A percentile compares a stretch with the other conserved stretches of the same genome.
Conservation (phyloP, 2,797 vertebrate species). For the Apogon hyalosoma region DNA sequence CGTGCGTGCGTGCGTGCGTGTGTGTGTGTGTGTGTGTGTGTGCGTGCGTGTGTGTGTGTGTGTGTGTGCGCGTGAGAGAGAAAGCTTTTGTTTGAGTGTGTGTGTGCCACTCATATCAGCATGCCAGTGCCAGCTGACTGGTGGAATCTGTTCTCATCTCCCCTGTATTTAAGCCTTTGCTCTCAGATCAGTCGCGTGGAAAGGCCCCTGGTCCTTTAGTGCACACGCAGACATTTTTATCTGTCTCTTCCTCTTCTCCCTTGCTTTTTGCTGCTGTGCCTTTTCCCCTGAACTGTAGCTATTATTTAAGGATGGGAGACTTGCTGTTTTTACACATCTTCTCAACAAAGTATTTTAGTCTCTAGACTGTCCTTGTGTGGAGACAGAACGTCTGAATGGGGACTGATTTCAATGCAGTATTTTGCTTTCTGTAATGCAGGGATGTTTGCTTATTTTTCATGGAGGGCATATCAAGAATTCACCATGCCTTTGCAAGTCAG, state of each 20-base stretch:
- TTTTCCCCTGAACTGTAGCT: slow-evolving; percentile 53
- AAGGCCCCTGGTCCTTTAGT: slow-evolving; percentile 75
- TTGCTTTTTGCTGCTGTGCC: slow-evolving; percentile 44
- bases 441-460: slow-evolving; percentile 39
- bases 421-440: slow-evolving; percentile 53
- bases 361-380: slow-evolving; percentile 53
- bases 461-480: slow-evolving; percentile 54
- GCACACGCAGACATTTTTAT: slow-evolving; percentile 71
- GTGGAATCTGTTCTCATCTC: slow-evolving; percentile 78
- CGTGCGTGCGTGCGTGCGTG: too few species aligned
- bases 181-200: slow-evolving; percentile 78
- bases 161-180: slow-evolving; percentile 76
- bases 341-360: slow-evolving; percentile 58
- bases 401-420: slow-evolving; percentile 52
- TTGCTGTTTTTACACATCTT: slow-evolving; percentile 65
- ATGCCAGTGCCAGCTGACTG: slow-evolving; percentile 67
- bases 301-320: slow-evolving; percentile 69
- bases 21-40: too few species aligned
- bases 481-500: slow-evolving; percentile 30
- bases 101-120: slow-evolving; percentile 53
- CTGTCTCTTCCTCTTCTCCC: slow-evolving; percentile 54
- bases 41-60: too few species aligned
- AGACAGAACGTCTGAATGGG: slow-evolving; percentile 57
- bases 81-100: slow-evolving; percentile 11
- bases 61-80: background rate